These are phyloP conservation scores for Sylvicola cinctus DNA, from an alignment of 2,888 invertebrate species.

Conservation along the genomic window DNA sequence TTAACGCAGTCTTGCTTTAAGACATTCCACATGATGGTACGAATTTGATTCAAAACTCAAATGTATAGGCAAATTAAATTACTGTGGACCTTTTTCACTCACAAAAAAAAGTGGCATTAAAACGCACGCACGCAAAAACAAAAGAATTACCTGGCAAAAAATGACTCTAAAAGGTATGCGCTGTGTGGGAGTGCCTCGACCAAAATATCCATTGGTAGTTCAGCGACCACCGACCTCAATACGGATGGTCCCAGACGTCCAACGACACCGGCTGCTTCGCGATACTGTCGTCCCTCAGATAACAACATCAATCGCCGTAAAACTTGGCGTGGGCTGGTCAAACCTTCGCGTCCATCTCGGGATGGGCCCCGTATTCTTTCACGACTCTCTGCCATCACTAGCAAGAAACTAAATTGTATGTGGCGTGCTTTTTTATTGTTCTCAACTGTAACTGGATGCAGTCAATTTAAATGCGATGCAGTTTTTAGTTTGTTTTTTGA, in stretches of 20 bases:
- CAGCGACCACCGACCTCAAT: constrained; percentile 50
- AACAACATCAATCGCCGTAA: constrained; percentile 51
- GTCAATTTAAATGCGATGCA: too few relatives aligned
- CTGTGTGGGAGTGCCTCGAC: constrained; percentile 82
- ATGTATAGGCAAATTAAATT: too few relatives aligned
- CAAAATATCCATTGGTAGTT: constrained; percentile 68
- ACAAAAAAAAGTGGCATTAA: not conserved
- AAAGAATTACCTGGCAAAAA: constrained; percentile 40
- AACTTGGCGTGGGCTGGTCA: constrained; percentile 45
- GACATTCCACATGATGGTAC: too few relatives aligned
- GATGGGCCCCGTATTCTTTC: constrained; percentile 46
- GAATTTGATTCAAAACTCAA: too few relatives aligned
- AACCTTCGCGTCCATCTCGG: constrained; percentile 33
- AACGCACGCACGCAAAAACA: too few relatives aligned
- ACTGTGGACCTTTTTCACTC: too few relatives aligned
- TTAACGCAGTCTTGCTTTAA: too few relatives aligned
- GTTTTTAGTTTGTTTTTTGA: too few relatives aligned
- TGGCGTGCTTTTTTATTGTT: too few relatives aligned
- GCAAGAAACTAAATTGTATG: too few relatives aligned
- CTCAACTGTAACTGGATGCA: too few relatives aligned
- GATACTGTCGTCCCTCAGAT: constrained; percentile 71
- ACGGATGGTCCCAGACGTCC: constrained; percentile 61
- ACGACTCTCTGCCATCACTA: constrained; percentile 53
- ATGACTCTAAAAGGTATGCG: constrained; percentile 65
- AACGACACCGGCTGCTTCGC: constrained; percentile 76